Evolutionary conservation across 1,140 invertebrate genomes (phyloP).

Genomic region (Harpegnathos saltator): DNA sequence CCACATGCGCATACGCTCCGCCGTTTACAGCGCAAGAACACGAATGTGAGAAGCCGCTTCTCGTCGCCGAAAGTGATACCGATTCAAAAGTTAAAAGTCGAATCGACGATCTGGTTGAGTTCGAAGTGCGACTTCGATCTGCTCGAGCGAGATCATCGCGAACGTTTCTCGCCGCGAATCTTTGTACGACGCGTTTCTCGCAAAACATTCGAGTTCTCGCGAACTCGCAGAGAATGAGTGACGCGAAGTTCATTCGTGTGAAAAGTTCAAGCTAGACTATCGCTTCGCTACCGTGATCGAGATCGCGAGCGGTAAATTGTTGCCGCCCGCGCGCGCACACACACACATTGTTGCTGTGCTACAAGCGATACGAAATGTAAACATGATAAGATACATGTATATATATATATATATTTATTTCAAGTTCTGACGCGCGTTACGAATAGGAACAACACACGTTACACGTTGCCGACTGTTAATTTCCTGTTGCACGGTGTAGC

Average conservation of each 20-base stretch:
- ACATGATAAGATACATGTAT: constrained; percentile 56
- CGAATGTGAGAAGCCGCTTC: neutral
- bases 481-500: constrained; percentile 38
- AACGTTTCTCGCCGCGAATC: too few species aligned
- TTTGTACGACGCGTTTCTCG: too few species aligned
- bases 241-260: too few species aligned
- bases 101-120: too few species aligned
- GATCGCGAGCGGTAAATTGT: constrained; percentile 6
- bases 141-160: too few species aligned
- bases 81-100: constrained; percentile 28
- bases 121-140: too few species aligned
- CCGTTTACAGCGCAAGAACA: constrained; percentile 16
- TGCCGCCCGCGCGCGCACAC: neutral
- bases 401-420: constrained; percentile 55
- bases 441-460: constrained; percentile 54
- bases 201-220: too few species aligned
- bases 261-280: too few species aligned
- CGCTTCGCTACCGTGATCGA: neutral
- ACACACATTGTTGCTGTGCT: neutral
- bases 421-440: constrained; percentile 67
- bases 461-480: constrained; percentile 32
- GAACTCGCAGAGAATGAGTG: too few species aligned
- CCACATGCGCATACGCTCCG: neutral
- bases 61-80: constrained; percentile 21
- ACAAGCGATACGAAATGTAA: constrained; percentile 25